phyloP scores from a whole-genome alignment of 2,113 vertebrate genomes.

The Gallinago undulata region DNA sequence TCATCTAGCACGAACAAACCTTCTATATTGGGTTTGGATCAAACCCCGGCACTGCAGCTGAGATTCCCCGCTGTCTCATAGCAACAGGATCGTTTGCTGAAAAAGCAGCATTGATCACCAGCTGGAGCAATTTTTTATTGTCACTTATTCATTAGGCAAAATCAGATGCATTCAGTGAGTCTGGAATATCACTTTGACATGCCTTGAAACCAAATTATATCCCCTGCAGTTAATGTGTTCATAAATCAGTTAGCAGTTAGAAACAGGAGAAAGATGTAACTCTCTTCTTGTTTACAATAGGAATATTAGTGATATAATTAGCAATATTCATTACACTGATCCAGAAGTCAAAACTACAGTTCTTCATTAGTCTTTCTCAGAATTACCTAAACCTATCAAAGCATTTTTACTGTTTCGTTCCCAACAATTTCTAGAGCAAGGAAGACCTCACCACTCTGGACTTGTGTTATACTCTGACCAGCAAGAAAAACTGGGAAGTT shows the following conservation, averaged over 20 bases:
- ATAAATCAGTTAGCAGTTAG: neutral
- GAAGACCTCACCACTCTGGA: neutral
- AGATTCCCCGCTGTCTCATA: slow-evolving; percentile 22
- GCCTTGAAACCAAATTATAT: neutral
- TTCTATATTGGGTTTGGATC: neutral
- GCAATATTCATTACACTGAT: neutral
- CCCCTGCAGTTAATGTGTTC: neutral
- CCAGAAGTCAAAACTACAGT: neutral
- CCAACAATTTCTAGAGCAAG: neutral
- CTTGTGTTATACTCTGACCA: neutral
- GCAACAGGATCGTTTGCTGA: slow-evolving; percentile 36
- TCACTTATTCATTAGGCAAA: neutral
- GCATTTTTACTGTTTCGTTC: neutral
- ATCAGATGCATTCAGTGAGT: neutral
- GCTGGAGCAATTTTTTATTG: slow-evolving; percentile 4
- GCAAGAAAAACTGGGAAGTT: neutral
- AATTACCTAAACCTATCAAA: neutral
- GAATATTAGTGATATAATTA: neutral
- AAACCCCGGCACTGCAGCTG: neutral
- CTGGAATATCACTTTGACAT: neutral
- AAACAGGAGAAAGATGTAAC: neutral
- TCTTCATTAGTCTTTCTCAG: neutral
- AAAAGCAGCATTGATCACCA: slow-evolving; percentile 1
- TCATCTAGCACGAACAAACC: neutral
- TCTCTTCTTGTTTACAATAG: neutral